Percentiles rank a stretch among this genome's conserved stretches.
phyloP scores from a whole-genome alignment of 1,140 invertebrate species.

The Drosophila saltans region DNA sequence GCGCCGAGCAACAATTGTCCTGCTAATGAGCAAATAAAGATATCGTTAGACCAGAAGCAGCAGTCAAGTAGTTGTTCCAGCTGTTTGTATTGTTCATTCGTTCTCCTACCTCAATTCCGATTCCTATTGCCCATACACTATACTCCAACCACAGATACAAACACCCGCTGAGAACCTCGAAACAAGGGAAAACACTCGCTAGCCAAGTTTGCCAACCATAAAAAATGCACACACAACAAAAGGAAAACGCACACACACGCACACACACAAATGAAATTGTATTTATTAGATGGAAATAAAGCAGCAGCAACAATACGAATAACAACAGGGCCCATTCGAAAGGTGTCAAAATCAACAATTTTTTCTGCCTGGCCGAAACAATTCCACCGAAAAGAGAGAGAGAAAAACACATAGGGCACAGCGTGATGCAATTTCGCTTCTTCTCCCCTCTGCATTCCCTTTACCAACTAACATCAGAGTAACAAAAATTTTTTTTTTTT shows the following conservation, averaged over 20 bases:
- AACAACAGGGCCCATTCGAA: slow-evolving; percentile 37
- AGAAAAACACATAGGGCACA: slow-evolving; percentile 44
- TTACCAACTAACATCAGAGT: slow-evolving; percentile 2
- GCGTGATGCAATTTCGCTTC: slow-evolving; percentile 73
- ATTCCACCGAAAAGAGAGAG: slow-evolving; percentile 54
- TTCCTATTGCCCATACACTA: too few species aligned
- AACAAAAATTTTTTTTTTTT: slow-evolving; percentile 28
- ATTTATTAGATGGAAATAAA: slow-evolving; percentile 78
- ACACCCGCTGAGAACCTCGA: slow-evolving; percentile 43
- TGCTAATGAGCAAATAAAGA: slow-evolving; percentile 80
- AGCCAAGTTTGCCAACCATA: slow-evolving; percentile 54
- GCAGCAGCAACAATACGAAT: slow-evolving; percentile 48
- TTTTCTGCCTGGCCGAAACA: slow-evolving; percentile 67
- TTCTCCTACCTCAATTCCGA: neutral
- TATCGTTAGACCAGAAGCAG: slow-evolving; percentile 51
- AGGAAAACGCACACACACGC: slow-evolving; percentile 44
- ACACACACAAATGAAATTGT: slow-evolving; percentile 30
- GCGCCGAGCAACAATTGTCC: slow-evolving; percentile 63
- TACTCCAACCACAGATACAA: slow-evolving; percentile 26
- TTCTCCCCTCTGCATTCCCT: slow-evolving; percentile 11
- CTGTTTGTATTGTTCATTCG: neutral
- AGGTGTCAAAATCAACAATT: slow-evolving; percentile 82
- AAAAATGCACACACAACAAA: slow-evolving; percentile 64
- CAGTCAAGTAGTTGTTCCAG: slow-evolving; percentile 51
- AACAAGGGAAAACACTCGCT: slow-evolving; percentile 44